Conservation (phyloP, 1,140 invertebrate genomes). For the Aphelenchoides avenae region DNA sequence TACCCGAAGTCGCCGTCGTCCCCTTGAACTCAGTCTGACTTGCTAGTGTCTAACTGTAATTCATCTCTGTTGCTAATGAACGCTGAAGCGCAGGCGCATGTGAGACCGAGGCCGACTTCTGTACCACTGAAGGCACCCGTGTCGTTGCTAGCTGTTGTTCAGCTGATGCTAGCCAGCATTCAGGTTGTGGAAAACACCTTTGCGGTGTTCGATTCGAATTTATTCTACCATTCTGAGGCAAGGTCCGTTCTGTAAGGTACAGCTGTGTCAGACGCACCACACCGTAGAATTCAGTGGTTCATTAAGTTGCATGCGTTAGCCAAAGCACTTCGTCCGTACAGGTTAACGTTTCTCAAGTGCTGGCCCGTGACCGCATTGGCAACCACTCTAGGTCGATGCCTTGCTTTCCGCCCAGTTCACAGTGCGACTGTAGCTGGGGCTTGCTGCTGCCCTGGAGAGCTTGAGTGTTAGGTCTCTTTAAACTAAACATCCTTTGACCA, state of each 20-base stretch:
- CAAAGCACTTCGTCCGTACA: no score
- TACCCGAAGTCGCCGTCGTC: neutral
- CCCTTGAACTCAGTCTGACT: neutral
- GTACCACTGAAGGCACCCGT: slow-evolving; percentile 5
- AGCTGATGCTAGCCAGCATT: slow-evolving; percentile 23
- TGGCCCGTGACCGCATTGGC: no score
- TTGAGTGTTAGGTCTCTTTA: no score
- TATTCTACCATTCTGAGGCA: slow-evolving; percentile 21
- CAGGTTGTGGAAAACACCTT: slow-evolving; percentile 28
- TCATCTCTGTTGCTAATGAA: neutral
- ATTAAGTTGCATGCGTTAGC: neutral
- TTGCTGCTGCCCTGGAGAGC: no score
- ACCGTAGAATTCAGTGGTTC: neutral
- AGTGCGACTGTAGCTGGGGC: no score
- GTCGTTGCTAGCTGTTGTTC: slow-evolving; percentile 20
- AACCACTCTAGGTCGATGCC: no score
- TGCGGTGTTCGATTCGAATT: slow-evolving; percentile 10
- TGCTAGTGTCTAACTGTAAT: neutral
- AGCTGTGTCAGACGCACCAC: neutral
- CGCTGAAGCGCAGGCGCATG: neutral
- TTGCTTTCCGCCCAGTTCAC: no score
- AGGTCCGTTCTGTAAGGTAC: slow-evolving; percentile 16
- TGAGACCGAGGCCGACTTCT: neutral
- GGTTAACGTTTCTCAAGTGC: no score
- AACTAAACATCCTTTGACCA: no score